Conservation (phyloP, 2,888 invertebrate genomes). For the Melanostoma scalare region DNA sequence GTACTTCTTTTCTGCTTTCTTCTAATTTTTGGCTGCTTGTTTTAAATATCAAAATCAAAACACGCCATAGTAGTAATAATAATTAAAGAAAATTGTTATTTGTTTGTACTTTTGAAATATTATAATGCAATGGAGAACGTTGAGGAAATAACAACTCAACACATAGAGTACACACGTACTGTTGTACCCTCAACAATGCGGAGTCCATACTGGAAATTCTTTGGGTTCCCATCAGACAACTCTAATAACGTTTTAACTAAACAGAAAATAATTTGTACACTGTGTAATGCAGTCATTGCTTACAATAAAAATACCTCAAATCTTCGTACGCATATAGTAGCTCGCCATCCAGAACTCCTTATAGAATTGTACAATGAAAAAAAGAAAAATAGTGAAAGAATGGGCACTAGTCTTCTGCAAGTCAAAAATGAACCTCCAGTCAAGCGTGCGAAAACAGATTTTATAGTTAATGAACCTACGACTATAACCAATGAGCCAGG, state of each 20-base stretch:
- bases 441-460: slow-evolving; percentile 49
- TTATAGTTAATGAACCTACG: slow-evolving; percentile 11
- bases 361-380: slow-evolving; percentile 71
- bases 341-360: slow-evolving; percentile 76
- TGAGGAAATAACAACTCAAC: slow-evolving; percentile 58
- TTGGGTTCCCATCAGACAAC: slow-evolving; percentile 77
- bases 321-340: slow-evolving; percentile 76
- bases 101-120: too few species aligned
- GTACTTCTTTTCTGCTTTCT: too few species aligned
- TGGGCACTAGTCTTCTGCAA: slow-evolving; percentile 12
- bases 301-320: slow-evolving; percentile 79
- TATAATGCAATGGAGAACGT: slow-evolving; percentile 43
- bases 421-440: slow-evolving; percentile 31
- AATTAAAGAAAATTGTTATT: too few species aligned
- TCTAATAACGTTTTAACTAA: slow-evolving; percentile 76
- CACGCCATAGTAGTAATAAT: too few species aligned
- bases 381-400: slow-evolving; percentile 43
- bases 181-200: slow-evolving; percentile 77
- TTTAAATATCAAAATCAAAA: too few species aligned
- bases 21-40: too few species aligned
- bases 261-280: slow-evolving; percentile 76
- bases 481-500: slow-evolving; percentile 9
- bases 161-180: slow-evolving; percentile 75
- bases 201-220: slow-evolving; percentile 78
- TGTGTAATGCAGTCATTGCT: slow-evolving; percentile 76